Evolutionary conservation across 2,888 invertebrate genomes (phyloP).

Genomic region (Hirtodrosophila confusa): DNA sequence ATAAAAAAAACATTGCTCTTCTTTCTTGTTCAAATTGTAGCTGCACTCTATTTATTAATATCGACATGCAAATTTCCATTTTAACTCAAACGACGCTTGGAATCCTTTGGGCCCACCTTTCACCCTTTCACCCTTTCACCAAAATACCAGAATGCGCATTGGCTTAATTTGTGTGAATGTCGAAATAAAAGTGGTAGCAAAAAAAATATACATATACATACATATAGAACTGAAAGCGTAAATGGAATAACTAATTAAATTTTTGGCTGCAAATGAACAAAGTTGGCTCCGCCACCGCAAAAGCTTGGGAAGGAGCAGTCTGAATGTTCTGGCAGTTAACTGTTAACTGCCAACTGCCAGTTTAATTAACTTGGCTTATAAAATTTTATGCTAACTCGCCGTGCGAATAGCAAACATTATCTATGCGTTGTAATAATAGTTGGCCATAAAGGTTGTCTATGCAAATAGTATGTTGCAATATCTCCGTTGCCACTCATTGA

Average conservation of each 20-base stretch:
- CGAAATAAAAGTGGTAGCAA: conserved; percentile 23
- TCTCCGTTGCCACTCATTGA: conserved; percentile 48
- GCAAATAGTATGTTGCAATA: conserved; percentile 72
- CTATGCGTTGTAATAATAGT: conserved; percentile 64
- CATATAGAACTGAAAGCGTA: conserved; percentile 39
- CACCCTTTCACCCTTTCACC: not conserved
- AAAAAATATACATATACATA: conserved; percentile 3
- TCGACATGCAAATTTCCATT: conserved; percentile 27
- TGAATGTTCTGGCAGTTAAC: conserved; percentile 40
- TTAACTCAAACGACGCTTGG: conserved; percentile 32
- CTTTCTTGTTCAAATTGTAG: too few relatives aligned
- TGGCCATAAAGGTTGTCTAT: conserved; percentile 67
- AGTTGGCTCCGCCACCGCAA: conserved; percentile 38
- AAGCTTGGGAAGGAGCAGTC: conserved; percentile 16
- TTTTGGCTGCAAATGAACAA: conserved; percentile 69
- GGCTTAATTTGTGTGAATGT: conserved; percentile 50
- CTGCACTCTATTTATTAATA: conserved; percentile 20
- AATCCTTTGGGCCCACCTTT: conserved; percentile 52
- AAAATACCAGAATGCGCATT: conserved; percentile 33
- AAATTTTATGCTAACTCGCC: conserved; percentile 66
- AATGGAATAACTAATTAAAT: conserved; percentile 78
- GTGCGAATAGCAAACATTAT: conserved; percentile 58
- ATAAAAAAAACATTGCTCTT: too few relatives aligned
- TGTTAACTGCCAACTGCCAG: conserved; percentile 52
- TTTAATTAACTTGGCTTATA: conserved; percentile 75